Evolutionary conservation across 2,888 invertebrate genomes (phyloP).

Genomic region (Sipunculus nudus): DNA sequence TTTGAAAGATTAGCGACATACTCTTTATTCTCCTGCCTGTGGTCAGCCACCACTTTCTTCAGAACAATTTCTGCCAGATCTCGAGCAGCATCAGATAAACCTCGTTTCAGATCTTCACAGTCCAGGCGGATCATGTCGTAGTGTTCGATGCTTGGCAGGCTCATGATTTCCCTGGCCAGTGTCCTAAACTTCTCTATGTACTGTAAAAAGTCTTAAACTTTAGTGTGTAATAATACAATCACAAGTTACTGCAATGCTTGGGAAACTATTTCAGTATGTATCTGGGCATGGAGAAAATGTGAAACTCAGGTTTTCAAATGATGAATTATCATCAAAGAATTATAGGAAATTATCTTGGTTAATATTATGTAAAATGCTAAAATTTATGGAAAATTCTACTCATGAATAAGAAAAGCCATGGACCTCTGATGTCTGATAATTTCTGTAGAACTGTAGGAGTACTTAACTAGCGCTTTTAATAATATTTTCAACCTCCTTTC

Average conservation of each 20-base stretch:
- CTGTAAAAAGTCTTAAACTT: constrained; percentile 41
- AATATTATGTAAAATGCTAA: too few relatives aligned
- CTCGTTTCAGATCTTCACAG: constrained; percentile 66
- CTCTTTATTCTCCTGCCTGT: constrained; percentile 60
- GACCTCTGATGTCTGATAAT: too few relatives aligned
- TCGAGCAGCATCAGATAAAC: constrained; percentile 61
- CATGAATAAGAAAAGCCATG: too few relatives aligned
- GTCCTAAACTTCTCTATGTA: constrained; percentile 62
- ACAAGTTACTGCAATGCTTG: neutral
- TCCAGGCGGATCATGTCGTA: constrained; percentile 66
- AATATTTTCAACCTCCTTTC: too few relatives aligned
- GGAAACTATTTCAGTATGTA: neutral
- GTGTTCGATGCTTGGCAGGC: constrained; percentile 63
- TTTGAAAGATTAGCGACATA: too few relatives aligned
- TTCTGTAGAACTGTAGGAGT: too few relatives aligned
- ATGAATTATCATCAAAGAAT: too few relatives aligned
- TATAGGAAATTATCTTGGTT: too few relatives aligned
- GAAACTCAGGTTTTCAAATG: too few relatives aligned
- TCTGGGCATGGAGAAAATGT: constrained; percentile 3
- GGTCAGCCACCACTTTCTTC: constrained; percentile 61
- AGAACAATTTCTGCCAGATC: constrained; percentile 61
- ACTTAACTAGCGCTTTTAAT: too few relatives aligned
- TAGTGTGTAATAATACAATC: constrained; percentile 4
- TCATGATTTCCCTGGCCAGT: constrained; percentile 62
- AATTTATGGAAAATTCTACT: too few relatives aligned